phyloP scores from a whole-genome alignment of 2,113 vertebrate genomes.

The Cebidichthys violaceus region DNA sequence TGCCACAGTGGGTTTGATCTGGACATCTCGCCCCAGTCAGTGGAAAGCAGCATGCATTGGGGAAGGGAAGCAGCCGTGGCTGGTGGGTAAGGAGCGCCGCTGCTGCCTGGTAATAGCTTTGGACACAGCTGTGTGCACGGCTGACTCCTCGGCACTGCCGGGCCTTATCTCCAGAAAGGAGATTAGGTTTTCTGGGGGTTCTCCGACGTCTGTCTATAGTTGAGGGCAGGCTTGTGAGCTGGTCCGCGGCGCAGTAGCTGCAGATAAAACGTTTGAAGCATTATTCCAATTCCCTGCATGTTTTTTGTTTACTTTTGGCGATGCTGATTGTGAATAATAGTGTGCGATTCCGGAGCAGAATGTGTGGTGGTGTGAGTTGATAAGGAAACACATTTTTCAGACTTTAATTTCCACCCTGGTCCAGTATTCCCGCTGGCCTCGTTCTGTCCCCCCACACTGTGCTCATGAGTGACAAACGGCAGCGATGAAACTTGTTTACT shows the following conservation, averaged over 20 bases:
- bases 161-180: conserved; percentile 74
- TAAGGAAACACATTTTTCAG: conserved; percentile 36
- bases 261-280: conserved; percentile 66
- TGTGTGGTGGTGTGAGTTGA: background rate
- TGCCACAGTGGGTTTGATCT: conserved; percentile 56
- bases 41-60: conserved; percentile 57
- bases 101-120: conserved; percentile 74
- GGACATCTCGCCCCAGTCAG: conserved; percentile 59
- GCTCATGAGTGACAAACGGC: conserved; percentile 5
- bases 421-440: conserved; percentile 7
- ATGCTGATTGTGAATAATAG: conserved; percentile 34
- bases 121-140: conserved; percentile 75
- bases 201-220: conserved; percentile 57
- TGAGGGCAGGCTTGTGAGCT: conserved; percentile 51
- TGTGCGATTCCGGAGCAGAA: background rate
- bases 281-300: conserved; percentile 48
- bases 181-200: conserved; percentile 73
- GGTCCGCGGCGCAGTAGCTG: conserved; percentile 39
- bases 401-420: conserved; percentile 18
- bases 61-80: conserved; percentile 43
- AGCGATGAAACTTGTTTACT: conserved; percentile 27
- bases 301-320: conserved; percentile 46
- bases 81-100: conserved; percentile 52
- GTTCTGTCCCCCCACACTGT: background rate
- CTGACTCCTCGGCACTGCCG: conserved; percentile 69